Evolutionary conservation across 2,888 invertebrate species (phyloP).

Genomic region (Cylloceria caligata): DNA sequence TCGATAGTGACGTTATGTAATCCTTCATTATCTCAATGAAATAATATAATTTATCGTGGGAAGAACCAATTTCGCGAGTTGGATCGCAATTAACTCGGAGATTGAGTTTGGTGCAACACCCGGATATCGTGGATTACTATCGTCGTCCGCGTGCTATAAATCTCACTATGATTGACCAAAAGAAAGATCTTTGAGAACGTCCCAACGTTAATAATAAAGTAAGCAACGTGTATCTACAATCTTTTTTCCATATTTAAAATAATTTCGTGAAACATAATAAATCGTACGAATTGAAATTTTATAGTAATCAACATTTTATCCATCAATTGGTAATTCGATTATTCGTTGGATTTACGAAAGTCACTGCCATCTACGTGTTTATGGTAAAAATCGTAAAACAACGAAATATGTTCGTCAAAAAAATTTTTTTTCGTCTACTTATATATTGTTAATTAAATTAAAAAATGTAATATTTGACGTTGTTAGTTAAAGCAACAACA

Average conservation of each 20-base stretch:
- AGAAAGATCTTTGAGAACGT: constrained; percentile 69
- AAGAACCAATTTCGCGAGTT: constrained; percentile 22
- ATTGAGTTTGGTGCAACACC: constrained; percentile 52
- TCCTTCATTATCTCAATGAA: not conserved
- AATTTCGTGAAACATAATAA: constrained; percentile 14
- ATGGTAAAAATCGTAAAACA: not conserved
- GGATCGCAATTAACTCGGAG: constrained; percentile 35
- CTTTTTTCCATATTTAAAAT: not conserved
- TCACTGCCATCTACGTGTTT: not conserved
- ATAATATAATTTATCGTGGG: constrained; percentile 7
- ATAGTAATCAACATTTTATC: not conserved
- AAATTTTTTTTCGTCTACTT: too few relatives aligned
- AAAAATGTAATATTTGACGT: too few relatives aligned
- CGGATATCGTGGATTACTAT: constrained; percentile 62
- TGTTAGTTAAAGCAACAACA: too few relatives aligned
- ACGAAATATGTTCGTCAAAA: not conserved
- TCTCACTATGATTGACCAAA: constrained; percentile 71
- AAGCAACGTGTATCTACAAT: constrained; percentile 35
- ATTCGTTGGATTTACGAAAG: not conserved
- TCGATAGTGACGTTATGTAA: constrained; percentile 48
- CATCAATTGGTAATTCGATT: too few relatives aligned
- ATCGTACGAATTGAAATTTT: not conserved
- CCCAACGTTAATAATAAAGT: constrained; percentile 61
- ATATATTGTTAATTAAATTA: too few relatives aligned
- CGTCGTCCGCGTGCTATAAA: constrained; percentile 66